Percentiles rank a stretch among this genome's conserved stretches.
Conservation (phyloP, 2,797 vertebrate species). For the Eidolon dupreanum region DNA sequence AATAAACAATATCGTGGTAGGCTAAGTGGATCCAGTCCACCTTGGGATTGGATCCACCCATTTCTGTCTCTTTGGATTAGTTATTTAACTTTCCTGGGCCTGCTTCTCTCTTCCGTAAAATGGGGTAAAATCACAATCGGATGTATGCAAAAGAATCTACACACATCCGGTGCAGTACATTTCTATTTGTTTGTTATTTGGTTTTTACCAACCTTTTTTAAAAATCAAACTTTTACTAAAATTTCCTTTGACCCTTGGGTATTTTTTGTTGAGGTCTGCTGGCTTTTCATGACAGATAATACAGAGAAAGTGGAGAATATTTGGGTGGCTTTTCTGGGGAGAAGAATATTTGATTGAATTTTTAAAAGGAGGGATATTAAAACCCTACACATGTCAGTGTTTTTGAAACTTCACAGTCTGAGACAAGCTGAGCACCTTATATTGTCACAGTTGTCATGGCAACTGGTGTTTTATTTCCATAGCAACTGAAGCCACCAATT, state of each 20-base stretch:
- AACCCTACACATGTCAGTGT: neutral
- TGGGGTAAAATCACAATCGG: neutral
- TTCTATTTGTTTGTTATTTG: neutral
- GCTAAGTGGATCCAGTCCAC: neutral
- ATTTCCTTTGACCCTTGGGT: neutral
- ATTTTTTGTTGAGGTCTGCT: neutral
- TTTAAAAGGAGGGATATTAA: neutral
- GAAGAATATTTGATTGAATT: neutral
- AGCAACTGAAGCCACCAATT: constrained; percentile 77
- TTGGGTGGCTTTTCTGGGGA: neutral
- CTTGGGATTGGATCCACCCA: neutral
- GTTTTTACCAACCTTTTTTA: neutral
- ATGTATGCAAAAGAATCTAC: neutral
- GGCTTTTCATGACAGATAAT: neutral
- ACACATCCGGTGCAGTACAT: neutral
- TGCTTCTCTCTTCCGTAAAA: constrained; percentile 10
- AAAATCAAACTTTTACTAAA: neutral
- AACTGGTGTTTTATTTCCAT: constrained; percentile 76
- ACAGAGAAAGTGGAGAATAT: neutral
- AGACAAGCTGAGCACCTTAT: constrained; percentile 33
- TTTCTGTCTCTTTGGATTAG: neutral
- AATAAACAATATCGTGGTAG: neutral
- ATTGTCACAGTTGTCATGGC: constrained; percentile 79
- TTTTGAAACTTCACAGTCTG: constrained; percentile 59
- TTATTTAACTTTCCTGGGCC: neutral